Evolutionary conservation across 2,113 vertebrate genomes (phyloP).

Genomic region (Paradoxurus hermaphroditus): DNA sequence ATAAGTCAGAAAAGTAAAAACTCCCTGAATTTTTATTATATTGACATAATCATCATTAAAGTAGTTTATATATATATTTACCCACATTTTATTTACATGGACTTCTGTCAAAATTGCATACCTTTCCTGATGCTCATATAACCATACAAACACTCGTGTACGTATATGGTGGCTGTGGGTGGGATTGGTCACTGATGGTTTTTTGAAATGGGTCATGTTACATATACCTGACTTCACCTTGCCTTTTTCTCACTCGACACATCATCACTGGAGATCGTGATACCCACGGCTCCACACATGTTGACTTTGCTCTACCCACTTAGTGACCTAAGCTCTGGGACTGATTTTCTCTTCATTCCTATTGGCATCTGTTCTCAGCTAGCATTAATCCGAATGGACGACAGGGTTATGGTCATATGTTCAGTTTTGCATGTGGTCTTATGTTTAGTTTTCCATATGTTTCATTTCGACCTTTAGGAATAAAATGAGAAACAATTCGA

Average conservation of each 20-base stretch:
- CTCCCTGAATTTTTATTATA: background rate
- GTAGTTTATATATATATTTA: too few relatives aligned
- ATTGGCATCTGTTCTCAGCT: background rate
- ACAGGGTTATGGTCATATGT: background rate
- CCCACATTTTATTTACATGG: background rate
- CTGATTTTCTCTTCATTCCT: background rate
- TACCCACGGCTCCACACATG: too few relatives aligned
- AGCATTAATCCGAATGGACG: background rate
- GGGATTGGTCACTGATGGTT: background rate
- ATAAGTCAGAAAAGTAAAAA: background rate
- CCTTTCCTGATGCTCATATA: background rate
- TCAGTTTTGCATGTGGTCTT: background rate
- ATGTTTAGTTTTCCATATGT: background rate
- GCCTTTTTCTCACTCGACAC: background rate
- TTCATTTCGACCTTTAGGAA: background rate
- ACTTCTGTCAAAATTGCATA: background rate
- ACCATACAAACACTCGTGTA: background rate
- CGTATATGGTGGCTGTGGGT: background rate
- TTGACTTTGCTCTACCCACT: background rate
- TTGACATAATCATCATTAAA: background rate
- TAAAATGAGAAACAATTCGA: background rate
- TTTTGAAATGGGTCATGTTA: background rate
- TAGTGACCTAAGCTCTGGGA: background rate
- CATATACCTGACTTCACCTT: background rate
- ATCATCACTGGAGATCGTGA: background rate